phyloP scores from a whole-genome alignment of 2,888 invertebrate species.

The Tenthredo amoena region DNA sequence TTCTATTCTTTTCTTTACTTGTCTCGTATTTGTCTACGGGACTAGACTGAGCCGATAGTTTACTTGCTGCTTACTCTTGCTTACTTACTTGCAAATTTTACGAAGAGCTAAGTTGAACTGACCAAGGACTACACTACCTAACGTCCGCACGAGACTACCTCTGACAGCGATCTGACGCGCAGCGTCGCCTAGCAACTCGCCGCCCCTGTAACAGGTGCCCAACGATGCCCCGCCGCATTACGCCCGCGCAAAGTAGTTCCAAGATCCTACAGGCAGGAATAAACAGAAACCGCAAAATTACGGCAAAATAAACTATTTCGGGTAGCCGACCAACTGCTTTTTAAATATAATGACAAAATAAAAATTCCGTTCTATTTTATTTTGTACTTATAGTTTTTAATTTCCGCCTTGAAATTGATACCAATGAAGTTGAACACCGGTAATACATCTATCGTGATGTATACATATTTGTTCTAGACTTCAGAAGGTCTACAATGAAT shows the following conservation, averaged over 20 bases:
- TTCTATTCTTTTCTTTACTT: constrained; percentile 40
- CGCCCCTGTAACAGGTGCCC: constrained; percentile 56
- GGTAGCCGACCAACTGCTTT: not conserved
- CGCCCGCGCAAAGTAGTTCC: constrained; percentile 54
- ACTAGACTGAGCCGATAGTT: not conserved
- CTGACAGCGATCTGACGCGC: constrained; percentile 71
- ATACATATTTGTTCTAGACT: not conserved
- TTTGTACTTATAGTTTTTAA: not conserved
- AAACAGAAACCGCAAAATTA: not conserved
- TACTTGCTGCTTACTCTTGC: not conserved
- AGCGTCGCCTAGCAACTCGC: constrained; percentile 52
- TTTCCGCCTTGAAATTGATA: not conserved
- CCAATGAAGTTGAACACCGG: not conserved
- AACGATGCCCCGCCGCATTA: constrained; percentile 8
- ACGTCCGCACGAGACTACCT: constrained; percentile 68
- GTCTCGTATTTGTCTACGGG: not conserved
- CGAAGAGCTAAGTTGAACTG: not conserved
- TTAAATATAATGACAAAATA: not conserved
- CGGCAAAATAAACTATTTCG: not conserved
- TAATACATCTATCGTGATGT: not conserved
- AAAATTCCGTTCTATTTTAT: not conserved
- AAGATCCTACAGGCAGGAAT: not conserved
- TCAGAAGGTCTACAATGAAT: not conserved
- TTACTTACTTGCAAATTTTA: constrained; percentile 10
- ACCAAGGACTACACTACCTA: constrained; percentile 55